Percentiles rank a stretch among this genome's conserved stretches.
Conservation (phyloP, 2,797 vertebrate species). For the Mus spretus region DNA sequence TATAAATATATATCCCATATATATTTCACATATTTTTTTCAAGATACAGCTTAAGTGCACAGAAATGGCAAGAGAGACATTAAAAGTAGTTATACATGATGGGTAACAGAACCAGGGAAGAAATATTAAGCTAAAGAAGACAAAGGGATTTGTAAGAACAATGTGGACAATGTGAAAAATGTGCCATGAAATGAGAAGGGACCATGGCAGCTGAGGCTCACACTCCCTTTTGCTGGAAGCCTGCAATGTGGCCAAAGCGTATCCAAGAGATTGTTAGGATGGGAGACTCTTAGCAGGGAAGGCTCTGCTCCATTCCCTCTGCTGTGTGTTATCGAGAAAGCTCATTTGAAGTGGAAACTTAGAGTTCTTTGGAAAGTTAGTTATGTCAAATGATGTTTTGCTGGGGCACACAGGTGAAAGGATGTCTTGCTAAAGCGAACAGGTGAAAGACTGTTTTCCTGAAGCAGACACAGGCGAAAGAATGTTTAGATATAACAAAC, state of each 20-base stretch:
- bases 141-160: slow-evolving; percentile 11
- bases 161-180: not conserved
- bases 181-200: not conserved
- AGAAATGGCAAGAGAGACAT: not conserved
- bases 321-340: not conserved
- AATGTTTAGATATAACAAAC: too few species aligned
- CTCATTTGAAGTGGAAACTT: not conserved
- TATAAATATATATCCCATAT: not conserved
- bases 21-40: not conserved
- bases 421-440: too few species aligned
- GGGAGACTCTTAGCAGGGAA: not conserved
- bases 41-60: slow-evolving; percentile 21
- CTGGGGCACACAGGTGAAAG: too few species aligned
- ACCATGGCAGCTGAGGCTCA: not conserved
- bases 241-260: not conserved
- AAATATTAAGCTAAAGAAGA: not conserved
- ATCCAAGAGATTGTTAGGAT: not conserved
- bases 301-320: slow-evolving; percentile 14
- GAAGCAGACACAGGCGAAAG: too few species aligned
- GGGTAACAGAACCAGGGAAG: not conserved
- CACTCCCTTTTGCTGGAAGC: not conserved
- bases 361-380: too few species aligned
- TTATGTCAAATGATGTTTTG: too few species aligned
- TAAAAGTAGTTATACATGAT: not conserved
- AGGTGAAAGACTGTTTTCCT: too few species aligned